Evolutionary conservation across 2,888 invertebrate species (phyloP).

Genomic region (Palloptera scutellata): DNA sequence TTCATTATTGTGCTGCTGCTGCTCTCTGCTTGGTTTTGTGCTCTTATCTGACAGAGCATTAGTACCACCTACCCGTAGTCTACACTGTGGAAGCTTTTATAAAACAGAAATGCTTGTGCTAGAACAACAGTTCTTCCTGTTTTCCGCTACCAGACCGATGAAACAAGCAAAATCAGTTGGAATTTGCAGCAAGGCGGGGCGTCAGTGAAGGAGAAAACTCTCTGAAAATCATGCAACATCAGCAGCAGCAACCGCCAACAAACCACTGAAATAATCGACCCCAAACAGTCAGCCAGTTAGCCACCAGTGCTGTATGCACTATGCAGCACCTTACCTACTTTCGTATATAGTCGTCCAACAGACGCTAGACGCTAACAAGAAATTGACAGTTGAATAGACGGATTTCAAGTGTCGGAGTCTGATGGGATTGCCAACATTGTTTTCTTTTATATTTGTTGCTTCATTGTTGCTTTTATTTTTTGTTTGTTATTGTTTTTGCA

Average conservation of each 20-base stretch:
- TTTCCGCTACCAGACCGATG: no score
- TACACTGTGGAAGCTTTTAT: no score
- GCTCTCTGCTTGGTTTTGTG: neutral
- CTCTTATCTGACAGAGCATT: neutral
- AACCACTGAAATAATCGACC: neutral
- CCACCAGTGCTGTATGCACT: no score
- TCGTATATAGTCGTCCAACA: neutral
- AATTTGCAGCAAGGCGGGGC: no score
- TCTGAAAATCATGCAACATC: neutral
- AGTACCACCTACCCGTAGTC: no score
- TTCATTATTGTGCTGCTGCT: neutral
- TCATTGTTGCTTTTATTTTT: neutral
- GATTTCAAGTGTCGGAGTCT: conserved; percentile 31
- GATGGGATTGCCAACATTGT: conserved; percentile 16
- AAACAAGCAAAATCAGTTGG: no score
- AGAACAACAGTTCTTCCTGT: no score
- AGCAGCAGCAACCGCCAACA: neutral
- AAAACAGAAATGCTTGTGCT: no score
- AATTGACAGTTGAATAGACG: conserved; percentile 49
- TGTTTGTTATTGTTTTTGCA: conserved; percentile 10
- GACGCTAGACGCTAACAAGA: conserved; percentile 39
- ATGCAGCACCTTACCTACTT: no score
- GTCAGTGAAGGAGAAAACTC: no score
- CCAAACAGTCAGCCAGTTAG: neutral
- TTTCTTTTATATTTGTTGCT: neutral